phyloP scores from a whole-genome alignment of 2,797 vertebrate species.

The Sebastes kiyomatsui region DNA sequence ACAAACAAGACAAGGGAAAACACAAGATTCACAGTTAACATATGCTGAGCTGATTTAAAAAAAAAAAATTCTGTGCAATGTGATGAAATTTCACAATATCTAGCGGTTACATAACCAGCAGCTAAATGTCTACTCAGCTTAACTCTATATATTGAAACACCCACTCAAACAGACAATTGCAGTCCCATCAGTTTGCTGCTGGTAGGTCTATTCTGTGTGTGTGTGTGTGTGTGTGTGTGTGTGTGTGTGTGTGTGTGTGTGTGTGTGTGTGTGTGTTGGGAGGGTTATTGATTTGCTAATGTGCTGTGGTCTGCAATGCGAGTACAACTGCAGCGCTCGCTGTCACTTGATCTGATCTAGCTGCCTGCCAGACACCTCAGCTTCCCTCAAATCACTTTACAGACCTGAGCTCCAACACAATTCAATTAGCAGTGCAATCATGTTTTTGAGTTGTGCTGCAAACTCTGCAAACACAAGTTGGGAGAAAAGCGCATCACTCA shows the following conservation, averaged over 20 bases:
- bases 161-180: constrained; percentile 64
- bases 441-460: constrained; percentile 27
- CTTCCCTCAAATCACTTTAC: constrained; percentile 62
- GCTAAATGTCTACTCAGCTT: constrained; percentile 60
- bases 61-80: constrained; percentile 18
- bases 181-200: constrained; percentile 62
- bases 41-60: neutral
- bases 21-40: neutral
- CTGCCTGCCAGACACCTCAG: constrained; percentile 64
- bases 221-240: neutral
- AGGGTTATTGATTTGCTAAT: constrained; percentile 72
- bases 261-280: neutral
- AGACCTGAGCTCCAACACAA: constrained; percentile 43
- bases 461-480: constrained; percentile 30
- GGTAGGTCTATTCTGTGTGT: neutral
- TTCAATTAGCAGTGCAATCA: constrained; percentile 41
- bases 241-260: neutral
- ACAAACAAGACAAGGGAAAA: neutral
- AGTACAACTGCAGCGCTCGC: constrained; percentile 72
- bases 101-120: constrained; percentile 38
- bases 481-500: neutral
- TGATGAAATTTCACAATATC: constrained; percentile 40
- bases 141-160: constrained; percentile 50
- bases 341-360: constrained; percentile 72
- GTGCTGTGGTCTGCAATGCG: constrained; percentile 74